These are phyloP conservation scores for Helarctos malayanus DNA, from an alignment of 2,797 vertebrate genomes.

Conservation along the genomic window DNA sequence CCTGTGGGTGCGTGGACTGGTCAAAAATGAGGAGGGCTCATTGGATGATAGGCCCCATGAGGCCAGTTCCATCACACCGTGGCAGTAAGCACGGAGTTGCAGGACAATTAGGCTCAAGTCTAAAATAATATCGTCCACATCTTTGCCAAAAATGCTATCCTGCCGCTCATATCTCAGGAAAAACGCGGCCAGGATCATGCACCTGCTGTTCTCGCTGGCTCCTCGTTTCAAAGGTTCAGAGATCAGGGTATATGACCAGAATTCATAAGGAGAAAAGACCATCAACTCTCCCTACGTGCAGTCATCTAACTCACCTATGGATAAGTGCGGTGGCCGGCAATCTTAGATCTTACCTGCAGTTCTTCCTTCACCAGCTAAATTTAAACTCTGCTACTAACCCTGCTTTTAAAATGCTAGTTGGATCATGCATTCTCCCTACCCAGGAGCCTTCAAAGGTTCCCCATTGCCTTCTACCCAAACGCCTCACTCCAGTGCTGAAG, in stretches of 20 bases:
- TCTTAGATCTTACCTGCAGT: background rate
- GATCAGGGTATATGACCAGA: background rate
- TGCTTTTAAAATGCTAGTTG: background rate
- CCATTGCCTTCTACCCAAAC: background rate
- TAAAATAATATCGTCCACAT: background rate
- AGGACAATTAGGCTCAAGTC: background rate
- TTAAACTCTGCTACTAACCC: background rate
- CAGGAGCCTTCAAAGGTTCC: background rate
- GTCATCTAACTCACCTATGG: background rate
- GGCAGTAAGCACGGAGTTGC: background rate
- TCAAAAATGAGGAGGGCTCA: background rate
- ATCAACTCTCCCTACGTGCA: background rate
- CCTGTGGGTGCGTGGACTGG: no score
- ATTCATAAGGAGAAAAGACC: background rate
- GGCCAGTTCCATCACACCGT: background rate
- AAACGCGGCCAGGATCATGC: background rate
- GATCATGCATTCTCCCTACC: background rate
- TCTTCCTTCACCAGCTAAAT: background rate
- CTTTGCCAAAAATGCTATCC: background rate
- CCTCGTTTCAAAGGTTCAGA: background rate
- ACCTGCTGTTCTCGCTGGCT: background rate
- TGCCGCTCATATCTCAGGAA: background rate
- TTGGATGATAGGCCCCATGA: background rate
- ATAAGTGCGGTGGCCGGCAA: background rate
- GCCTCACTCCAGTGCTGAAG: background rate